Evolutionary conservation across 2,113 vertebrate genomes (phyloP).

Genomic region (Ctenodactylus gundi): DNA sequence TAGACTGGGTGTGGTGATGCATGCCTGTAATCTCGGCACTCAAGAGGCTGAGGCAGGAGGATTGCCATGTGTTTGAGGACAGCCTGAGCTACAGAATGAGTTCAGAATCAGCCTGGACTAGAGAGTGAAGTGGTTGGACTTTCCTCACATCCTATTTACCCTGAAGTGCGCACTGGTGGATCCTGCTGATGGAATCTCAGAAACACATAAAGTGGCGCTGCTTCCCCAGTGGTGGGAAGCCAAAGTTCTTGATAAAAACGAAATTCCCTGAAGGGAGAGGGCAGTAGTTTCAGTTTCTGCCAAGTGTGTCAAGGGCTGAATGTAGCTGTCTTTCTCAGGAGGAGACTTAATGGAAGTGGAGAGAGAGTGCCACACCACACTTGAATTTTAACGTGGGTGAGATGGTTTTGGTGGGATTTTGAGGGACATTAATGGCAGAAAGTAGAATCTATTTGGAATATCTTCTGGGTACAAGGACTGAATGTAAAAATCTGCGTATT

Average conservation of each 20-base stretch:
- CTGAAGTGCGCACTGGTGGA: rapidly evolving
- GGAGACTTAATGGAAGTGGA: not conserved
- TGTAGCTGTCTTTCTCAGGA: not conserved
- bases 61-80: no score
- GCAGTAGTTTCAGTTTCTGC: not conserved
- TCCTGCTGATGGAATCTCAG: not conserved
- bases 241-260: not conserved
- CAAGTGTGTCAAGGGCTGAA: not conserved
- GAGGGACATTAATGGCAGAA: not conserved
- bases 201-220: not conserved
- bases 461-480: rapidly evolving
- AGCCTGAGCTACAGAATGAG: no score
- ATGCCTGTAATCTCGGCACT: no score
- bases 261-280: not conserved
- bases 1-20: no score
- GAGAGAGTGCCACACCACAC: not conserved
- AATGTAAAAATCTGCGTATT: not conserved
- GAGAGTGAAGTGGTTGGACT: no score
- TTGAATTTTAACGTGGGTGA: not conserved
- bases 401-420: not conserved
- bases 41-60: no score
- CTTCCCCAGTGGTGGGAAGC: not conserved
- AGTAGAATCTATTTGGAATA: not conserved
- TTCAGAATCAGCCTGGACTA: no score
- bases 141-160: not conserved